Conservation (phyloP, 2,797 vertebrate genomes). For the Peromyscus attwateri region DNA sequence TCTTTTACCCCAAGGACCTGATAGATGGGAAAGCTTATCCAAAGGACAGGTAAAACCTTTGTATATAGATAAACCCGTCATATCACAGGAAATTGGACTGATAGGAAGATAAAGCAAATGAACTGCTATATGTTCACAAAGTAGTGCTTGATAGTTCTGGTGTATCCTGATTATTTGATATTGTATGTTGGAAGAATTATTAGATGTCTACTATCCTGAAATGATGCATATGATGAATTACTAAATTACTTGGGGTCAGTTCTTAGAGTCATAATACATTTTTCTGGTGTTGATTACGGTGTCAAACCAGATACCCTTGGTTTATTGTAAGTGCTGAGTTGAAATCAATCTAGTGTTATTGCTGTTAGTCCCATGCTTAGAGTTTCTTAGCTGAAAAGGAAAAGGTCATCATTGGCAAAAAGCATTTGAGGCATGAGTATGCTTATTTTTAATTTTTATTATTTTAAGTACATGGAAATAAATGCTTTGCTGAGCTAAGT, state of each 20-base stretch:
- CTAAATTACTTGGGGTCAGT: conserved; percentile 48
- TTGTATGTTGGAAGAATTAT: conserved; percentile 45
- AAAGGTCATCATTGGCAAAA: conserved; percentile 50
- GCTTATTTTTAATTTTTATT: conserved; percentile 60
- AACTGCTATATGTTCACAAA: not conserved
- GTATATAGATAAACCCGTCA: not conserved
- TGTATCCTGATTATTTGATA: conserved; percentile 64
- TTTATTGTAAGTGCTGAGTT: conserved; percentile 54
- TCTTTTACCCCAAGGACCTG: conserved; percentile 92
- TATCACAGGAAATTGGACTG: not conserved
- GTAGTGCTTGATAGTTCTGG: not conserved
- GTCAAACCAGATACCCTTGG: not conserved
- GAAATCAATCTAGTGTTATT: conserved; percentile 14
- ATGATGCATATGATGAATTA: conserved; percentile 40
- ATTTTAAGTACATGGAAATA: conserved; percentile 49
- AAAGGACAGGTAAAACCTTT: conserved; percentile 91
- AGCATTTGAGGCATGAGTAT: conserved; percentile 20
- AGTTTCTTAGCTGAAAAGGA: conserved; percentile 49
- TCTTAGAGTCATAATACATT: conserved; percentile 50
- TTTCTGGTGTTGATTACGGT: conserved; percentile 17
- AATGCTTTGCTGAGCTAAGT: conserved; percentile 51
- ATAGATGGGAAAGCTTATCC: conserved; percentile 93
- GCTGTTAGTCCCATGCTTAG: not conserved
- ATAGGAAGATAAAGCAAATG: conserved; percentile 21
- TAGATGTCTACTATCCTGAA: not conserved